Base-by-base conservation (phyloP, 2,888 invertebrate species). In the Pantelozetes paolii region DNA sequence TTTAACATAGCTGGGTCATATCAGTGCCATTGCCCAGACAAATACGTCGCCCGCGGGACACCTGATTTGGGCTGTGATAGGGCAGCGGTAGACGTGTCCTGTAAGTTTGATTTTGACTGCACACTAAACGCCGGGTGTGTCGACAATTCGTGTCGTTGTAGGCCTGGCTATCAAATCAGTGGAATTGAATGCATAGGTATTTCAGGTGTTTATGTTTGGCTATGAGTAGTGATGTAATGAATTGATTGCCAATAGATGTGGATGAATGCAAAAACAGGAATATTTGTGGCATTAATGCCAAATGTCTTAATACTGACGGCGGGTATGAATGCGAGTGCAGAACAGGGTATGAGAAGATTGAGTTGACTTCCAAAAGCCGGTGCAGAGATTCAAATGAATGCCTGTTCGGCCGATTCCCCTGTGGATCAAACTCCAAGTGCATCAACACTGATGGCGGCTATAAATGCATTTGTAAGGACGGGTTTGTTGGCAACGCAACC, bases 1-100 rank as follows among this genome's bases (percentile, higher is more conserved):
- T 90, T 91, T 81, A 97, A 97, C 81, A 86, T 89, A 0, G 86
- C 86, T 2, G 94, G 94, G 1, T 92, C 93, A 67, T 96, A 90
- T 82, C 90, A 89, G 78, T 98, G 98, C 81, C 82, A 89, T 59
- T 98, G 98, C 82, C 92, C 92, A 18, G 91, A 91, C 84, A 75
- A 75, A 48, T 75, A 75, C 57, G 32, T 75, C 2, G 75, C 75
- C 20, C 18, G 74, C 11, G 74, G 74, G 3, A 69, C 73, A 54
- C 72, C 74, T 59, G 72, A 75, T 8, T 54, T 75, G 9, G 75
- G 73, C 9, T 75, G 73, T 30, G 75, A 74, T 11, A 69, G 67
- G 30, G 71, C 73, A 89, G 90, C 84, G 93, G 94, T 81, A 89
- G 91, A 82, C 71, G 78, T 80, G 1, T 75, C 75, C 23, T 81